Evolutionary conservation across 2,888 invertebrate species (phyloP), one percentile per base, ranked within the genome.

Genomic region (Bombylius major): DNA sequence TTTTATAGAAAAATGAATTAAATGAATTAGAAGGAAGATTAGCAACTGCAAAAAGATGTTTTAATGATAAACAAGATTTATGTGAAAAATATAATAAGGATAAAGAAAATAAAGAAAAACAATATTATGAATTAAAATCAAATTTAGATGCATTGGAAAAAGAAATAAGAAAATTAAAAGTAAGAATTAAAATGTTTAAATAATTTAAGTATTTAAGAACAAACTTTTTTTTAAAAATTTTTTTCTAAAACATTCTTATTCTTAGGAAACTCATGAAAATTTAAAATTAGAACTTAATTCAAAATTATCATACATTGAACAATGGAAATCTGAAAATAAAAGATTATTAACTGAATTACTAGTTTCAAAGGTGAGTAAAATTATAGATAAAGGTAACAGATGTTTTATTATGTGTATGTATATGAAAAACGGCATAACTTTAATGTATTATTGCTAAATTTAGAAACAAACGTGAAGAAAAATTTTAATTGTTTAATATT

Each of bases 1-100:
- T 73, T 59, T 66, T 65, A 50, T 61, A 69, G 49, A 60, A 67
- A 60, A 68, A 69, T 5, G 77, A 79, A 61, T 69, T 79, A 39
- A 56, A 63, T 14, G 75, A 75, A 47, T 67, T 71, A 13, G 72
- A 77, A 55, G 44, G 53, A 36, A 56, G 49, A 31, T 14, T 53
- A 1, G 23, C 39, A 11, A 1, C 62, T 59, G 59, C 51, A 6
- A 12, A n/a, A 42, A 62, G 59, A 1, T 69, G 66, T 8, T 60
- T 67, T 5, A 62, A 66, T 34, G 61, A 72, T 1, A 71, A 75
- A 46, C 69, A 66, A 4, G 67, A 70, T 58, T 68, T 68, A 4
- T 70, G 69, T 32, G 64, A 70, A 12, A 73, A 73, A 2, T 67
- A 75, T 64, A 67, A 71, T 61, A 60, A 71, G 53, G 71, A 71